Evolutionary conservation across 2,888 invertebrate species (phyloP), one percentile per base, ranked within the genome.

Genomic region (Rhyacophila evoluta): DNA sequence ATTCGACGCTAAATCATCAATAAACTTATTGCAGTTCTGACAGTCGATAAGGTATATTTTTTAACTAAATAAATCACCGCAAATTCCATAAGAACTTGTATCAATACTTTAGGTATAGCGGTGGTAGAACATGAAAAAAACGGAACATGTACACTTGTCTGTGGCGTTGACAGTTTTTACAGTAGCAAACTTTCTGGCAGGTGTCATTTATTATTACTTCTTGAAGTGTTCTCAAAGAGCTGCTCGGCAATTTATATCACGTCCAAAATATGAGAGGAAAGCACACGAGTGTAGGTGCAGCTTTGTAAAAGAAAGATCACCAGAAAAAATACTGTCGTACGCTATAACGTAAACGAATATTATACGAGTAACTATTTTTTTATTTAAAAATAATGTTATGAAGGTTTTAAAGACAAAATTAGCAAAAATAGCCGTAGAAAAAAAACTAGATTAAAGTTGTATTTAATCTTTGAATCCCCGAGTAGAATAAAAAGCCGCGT

Each of bases 171-270:
- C 80, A 76, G 72, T 78, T 39, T 75, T 67, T 28, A 39, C 36
- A 70, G 69, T n/a, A 29, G 55, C 77, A 38, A 75, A 41, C 38
- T 71, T 74, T 74, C 36, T 19, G 72, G 28, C 67, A 76, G 74
- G 28, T 27, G 75, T 72, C 81, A 77, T 81, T 74, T 76, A 78
- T 77, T 81, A 77, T 81, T 75, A 76, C 78, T 71, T 68, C 74
- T 77, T 68, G 55, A 74, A 79, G 78, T 73, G 73, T 76, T 78
- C 72, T 81, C 78, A 68, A 72, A 75, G 76, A 73, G 73, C 55
- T 71, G 41, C 69, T 77, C 41, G 55, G 36, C 25, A 38, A 69
- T 68, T 75, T 75, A 69, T 69, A 5, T 37, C 39, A 75, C 71
- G 33, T 75, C 37, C 41, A 29, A 67, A 74, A 67, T 29, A 67